A percentile compares a stretch with the other conserved stretches of the same genome.
phyloP scores from a whole-genome alignment of 2,797 vertebrate species.

The Cichlasoma orientale region DNA sequence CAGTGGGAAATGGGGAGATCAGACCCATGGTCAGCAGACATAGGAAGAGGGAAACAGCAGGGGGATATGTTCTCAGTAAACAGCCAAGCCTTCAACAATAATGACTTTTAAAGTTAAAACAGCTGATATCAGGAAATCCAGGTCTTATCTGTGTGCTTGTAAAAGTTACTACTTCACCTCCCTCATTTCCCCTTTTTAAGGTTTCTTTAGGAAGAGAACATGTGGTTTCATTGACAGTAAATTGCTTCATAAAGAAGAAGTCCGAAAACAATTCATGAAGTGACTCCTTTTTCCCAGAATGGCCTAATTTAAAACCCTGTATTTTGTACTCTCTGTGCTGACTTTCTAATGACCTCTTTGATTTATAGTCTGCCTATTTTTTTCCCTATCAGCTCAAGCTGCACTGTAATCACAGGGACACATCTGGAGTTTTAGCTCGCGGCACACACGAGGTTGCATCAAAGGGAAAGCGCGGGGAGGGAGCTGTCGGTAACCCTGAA shows the following conservation, averaged over 20 bases:
- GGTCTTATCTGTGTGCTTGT: constrained; percentile 21
- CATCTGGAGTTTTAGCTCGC: constrained; percentile 32
- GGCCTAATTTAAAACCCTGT: neutral
- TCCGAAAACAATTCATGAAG: constrained; percentile 12
- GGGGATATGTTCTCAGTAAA: constrained; percentile 22
- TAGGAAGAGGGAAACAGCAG: constrained; percentile 21
- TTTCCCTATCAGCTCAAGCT: constrained; percentile 29
- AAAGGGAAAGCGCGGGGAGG: constrained; percentile 39
- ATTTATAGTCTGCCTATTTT: constrained; percentile 14
- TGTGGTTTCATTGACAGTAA: constrained; percentile 43
- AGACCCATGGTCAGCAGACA: neutral
- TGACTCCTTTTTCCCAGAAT: neutral
- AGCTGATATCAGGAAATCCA: constrained; percentile 10
- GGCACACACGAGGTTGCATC: constrained; percentile 19
- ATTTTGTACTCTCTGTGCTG: neutral
- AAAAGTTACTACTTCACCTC: neutral
- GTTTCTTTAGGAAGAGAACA: constrained; percentile 15
- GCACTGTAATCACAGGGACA: constrained; percentile 43
- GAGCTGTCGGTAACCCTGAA: neutral
- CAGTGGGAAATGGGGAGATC: constrained; percentile 22
- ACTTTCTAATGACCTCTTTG: constrained; percentile 28
- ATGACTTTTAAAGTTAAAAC: constrained; percentile 7
- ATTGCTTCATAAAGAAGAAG: constrained; percentile 41
- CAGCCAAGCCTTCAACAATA: constrained; percentile 5
- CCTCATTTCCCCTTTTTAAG: constrained; percentile 20